phyloP scores from a whole-genome alignment of 2,888 invertebrate species.

The Tenthredo distinguenda region DNA sequence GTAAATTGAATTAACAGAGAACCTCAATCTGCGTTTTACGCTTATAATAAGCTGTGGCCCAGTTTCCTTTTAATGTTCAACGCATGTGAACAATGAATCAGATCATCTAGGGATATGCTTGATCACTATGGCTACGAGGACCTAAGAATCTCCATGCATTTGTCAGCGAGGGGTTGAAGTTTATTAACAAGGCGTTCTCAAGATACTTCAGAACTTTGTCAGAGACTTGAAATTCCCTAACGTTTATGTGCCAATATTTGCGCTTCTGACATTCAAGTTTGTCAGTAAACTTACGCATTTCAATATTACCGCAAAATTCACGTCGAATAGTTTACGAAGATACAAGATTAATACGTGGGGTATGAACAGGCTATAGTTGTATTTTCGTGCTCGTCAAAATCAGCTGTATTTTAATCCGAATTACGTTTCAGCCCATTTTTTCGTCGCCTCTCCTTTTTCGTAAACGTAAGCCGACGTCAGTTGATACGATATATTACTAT shows the following conservation, averaged over 20 bases:
- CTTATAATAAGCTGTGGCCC: neutral
- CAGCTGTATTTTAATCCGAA: neutral
- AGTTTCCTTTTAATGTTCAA: neutral
- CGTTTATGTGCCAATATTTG: conserved; percentile 15
- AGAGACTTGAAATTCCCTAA: neutral
- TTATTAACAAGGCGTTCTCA: neutral
- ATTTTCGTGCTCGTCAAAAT: too few relatives aligned
- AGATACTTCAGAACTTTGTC: neutral
- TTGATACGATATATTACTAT: neutral
- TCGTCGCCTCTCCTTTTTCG: neutral
- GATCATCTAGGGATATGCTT: neutral
- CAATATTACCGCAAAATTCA: neutral
- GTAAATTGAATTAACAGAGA: neutral
- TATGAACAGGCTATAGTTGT: neutral
- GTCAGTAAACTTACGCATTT: neutral
- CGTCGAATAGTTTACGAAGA: neutral
- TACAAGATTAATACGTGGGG: neutral
- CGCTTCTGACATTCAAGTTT: neutral
- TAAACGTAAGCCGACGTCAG: neutral
- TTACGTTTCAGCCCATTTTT: neutral
- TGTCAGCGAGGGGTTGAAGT: neutral
- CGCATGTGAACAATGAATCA: neutral
- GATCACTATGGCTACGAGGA: neutral
- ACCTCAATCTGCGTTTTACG: neutral
- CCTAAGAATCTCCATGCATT: neutral